phyloP scores from a whole-genome alignment of 2,888 invertebrate genomes.

The Pyrrhia umbra region DNA sequence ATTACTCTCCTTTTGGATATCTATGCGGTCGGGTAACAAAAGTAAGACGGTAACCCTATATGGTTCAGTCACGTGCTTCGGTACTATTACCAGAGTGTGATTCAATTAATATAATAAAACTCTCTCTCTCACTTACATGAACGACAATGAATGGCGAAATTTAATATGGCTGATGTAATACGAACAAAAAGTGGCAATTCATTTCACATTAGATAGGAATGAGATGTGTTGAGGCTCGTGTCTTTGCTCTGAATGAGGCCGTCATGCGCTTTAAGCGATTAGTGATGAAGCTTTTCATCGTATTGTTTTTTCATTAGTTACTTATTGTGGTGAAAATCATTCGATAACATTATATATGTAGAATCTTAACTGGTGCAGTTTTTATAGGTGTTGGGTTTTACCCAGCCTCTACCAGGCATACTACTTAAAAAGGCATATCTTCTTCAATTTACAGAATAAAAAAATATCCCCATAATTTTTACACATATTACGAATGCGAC shows the following conservation, averaged over 20 bases:
- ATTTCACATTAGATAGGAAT: constrained; percentile 50
- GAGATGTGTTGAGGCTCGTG: constrained; percentile 39
- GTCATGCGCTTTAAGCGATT: constrained; percentile 6
- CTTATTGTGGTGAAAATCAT: no score
- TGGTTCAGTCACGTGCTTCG: constrained; percentile 54
- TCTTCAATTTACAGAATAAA: no score
- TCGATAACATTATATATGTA: no score
- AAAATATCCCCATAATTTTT: no score
- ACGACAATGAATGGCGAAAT: constrained; percentile 61
- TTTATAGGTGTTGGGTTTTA: no score
- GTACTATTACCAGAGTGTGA: constrained; percentile 57
- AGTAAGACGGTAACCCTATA: constrained; percentile 19
- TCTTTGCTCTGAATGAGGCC: constrained; percentile 24
- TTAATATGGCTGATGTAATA: constrained; percentile 59
- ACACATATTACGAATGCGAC: background rate
- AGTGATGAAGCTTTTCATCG: constrained; percentile 25
- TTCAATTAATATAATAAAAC: constrained; percentile 55
- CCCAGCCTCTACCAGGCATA: no score
- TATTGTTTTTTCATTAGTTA: no score
- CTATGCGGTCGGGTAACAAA: constrained; percentile 6
- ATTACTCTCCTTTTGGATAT: constrained; percentile 4
- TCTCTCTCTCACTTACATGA: constrained; percentile 61
- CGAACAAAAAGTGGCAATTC: constrained; percentile 54
- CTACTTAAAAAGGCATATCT: no score
- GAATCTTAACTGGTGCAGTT: no score